These are phyloP conservation scores for Fissipunctia ypsillon DNA, from an alignment of 2,888 invertebrate genomes.

Conservation along the genomic window DNA sequence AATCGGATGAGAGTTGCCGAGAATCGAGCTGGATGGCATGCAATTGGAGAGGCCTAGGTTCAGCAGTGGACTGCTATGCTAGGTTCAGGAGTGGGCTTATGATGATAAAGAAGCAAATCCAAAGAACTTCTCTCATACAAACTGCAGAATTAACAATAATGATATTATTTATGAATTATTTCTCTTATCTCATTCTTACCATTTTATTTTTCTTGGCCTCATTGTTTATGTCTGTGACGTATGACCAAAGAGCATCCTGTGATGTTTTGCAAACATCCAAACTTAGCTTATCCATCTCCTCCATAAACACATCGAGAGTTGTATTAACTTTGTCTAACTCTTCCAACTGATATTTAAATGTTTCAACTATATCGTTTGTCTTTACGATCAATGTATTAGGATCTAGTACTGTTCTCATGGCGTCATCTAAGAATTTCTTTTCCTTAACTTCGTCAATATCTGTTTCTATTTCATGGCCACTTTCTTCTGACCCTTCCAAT, in stretches of 20 bases:
- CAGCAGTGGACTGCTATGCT: no score
- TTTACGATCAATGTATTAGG: constrained; percentile 78
- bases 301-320: constrained; percentile 82
- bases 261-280: constrained; percentile 86
- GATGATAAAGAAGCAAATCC: no score
- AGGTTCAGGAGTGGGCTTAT: no score
- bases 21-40: no score
- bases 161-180: neutral
- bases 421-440: constrained; percentile 84
- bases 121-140: neutral
- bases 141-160: neutral
- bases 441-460: constrained; percentile 83
- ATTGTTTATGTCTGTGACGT: constrained; percentile 84
- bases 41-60: no score
- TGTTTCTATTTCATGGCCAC: constrained; percentile 83
- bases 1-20: no score
- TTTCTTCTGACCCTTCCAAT: constrained; percentile 83
- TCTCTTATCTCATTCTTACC: constrained; percentile 76
- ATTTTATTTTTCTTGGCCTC: constrained; percentile 85
- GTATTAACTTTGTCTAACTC: constrained; percentile 80
- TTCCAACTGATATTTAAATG: constrained; percentile 80
- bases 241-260: constrained; percentile 85
- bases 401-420: constrained; percentile 84
- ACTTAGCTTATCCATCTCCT: constrained; percentile 86
- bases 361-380: constrained; percentile 76